Conservation (phyloP, 30 jellyfish, hydroid and myxozoan species). For the Catostylus mosaicus region DNA sequence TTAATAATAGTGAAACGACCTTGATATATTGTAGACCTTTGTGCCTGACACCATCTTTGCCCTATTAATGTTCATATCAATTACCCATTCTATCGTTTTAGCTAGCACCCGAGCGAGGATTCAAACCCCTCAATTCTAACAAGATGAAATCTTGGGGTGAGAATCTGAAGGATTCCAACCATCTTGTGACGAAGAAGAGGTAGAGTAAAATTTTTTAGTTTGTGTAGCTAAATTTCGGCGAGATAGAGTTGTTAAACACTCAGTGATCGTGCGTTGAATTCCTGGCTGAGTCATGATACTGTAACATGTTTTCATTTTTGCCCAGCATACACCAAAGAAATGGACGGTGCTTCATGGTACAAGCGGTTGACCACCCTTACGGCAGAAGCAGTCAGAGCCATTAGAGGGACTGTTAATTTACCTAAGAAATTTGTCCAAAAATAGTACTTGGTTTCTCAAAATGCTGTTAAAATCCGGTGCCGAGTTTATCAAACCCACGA, state of each 20-base stretch:
- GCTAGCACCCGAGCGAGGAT: slow-evolving; percentile 51
- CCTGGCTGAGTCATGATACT: background rate
- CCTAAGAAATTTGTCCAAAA: too few relatives aligned
- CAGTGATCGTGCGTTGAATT: background rate
- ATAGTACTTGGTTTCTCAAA: too few relatives aligned
- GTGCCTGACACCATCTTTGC: background rate
- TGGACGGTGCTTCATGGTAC: too few relatives aligned
- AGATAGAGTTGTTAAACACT: background rate
- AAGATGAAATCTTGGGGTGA: slow-evolving; percentile 57
- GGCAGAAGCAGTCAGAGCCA: too few relatives aligned
- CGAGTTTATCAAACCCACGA: background rate
- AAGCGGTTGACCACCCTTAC: too few relatives aligned
- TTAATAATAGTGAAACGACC: too few relatives aligned
- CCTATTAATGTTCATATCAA: background rate
- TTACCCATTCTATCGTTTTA: background rate
- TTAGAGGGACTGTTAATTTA: too few relatives aligned
- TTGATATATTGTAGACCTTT: background rate
- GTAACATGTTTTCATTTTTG: too few relatives aligned
- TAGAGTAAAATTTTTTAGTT: background rate
- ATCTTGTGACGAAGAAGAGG: slow-evolving; percentile 40
- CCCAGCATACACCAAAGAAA: too few relatives aligned
- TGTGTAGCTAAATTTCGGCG: background rate
- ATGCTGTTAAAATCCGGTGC: background rate
- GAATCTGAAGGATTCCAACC: background rate
- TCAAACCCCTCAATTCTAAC: slow-evolving; percentile 42